Conservation (phyloP, 2,888 invertebrate genomes). For the Yponomeuta evonymella region DNA sequence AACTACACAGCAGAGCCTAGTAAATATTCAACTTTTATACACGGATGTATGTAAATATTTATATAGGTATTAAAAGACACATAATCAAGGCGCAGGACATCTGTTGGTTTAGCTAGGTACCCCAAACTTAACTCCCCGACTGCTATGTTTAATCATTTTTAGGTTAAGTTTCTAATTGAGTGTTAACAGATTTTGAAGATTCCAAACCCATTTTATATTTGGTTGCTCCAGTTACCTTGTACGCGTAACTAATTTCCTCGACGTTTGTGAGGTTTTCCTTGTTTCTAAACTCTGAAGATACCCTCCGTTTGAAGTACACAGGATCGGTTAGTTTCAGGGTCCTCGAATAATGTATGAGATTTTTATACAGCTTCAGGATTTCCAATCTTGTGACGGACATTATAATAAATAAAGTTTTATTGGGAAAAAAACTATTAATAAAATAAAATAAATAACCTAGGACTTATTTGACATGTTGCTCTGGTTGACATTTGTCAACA, state of each 20-base stretch:
- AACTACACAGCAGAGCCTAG: too few species aligned
- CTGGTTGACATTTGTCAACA: too few species aligned
- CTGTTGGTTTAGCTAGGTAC: background rate
- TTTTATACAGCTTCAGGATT: conserved; percentile 85
- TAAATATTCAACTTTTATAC: too few species aligned
- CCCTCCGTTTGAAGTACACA: conserved; percentile 81
- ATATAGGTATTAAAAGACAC: too few species aligned
- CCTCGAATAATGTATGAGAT: conserved; percentile 86
- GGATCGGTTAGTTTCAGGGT: conserved; percentile 86
- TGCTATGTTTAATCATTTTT: conserved; percentile 9
- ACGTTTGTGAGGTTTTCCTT: conserved; percentile 73
- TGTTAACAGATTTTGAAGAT: too few species aligned
- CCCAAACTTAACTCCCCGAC: too few species aligned
- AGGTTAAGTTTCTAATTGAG: conserved; percentile 7
- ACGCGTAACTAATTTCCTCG: conserved; percentile 54
- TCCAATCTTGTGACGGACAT: conserved; percentile 57
- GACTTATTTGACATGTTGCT: too few species aligned
- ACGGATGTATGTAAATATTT: too few species aligned
- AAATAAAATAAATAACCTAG: background rate
- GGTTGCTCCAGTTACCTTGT: conserved; percentile 38
- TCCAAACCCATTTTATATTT: too few species aligned
- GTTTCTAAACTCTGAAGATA: conserved; percentile 82
- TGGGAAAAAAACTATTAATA: background rate
- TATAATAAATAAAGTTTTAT: conserved; percentile 5
- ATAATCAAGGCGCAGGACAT: too few species aligned